A percentile compares a stretch with the other conserved stretches of the same genome.
Evolutionary conservation across 2,113 vertebrate species (phyloP).

Genomic region (Emydocephalus ijimae): DNA sequence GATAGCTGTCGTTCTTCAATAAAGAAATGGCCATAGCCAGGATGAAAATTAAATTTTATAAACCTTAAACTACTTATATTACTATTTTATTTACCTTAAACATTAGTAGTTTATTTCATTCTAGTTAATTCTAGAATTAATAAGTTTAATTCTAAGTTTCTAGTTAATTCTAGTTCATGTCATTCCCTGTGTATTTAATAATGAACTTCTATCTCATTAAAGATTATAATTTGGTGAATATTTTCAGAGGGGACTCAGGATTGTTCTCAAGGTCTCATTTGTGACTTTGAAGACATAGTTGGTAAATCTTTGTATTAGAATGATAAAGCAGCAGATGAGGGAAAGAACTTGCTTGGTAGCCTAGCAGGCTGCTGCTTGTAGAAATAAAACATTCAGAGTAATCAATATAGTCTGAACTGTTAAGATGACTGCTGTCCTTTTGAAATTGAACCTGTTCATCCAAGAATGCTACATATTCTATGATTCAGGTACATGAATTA

Average conservation of each 20-base stretch:
- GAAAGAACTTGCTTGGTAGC: neutral
- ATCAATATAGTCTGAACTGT: neutral
- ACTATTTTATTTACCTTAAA: neutral
- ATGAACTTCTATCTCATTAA: neutral
- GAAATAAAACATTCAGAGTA: neutral
- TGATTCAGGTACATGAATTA: neutral
- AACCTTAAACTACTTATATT: neutral
- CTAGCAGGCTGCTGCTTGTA: neutral
- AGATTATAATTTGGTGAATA: neutral
- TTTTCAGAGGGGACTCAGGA: neutral
- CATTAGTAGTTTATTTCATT: neutral
- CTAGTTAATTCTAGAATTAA: neutral
- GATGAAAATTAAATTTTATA: neutral
- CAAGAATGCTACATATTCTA: neutral
- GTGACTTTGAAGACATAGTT: neutral
- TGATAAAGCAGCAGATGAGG: neutral
- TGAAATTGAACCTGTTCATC: neutral
- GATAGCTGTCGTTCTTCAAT: neutral
- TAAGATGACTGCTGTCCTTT: neutral
- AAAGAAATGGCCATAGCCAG: neutral
- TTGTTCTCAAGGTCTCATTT: neutral
- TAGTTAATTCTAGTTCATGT: neutral
- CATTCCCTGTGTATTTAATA: neutral
- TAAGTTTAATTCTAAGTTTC: neutral
- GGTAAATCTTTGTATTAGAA: neutral